Conservation (phyloP, 2,888 invertebrate species). For the Pheosia gnoma region DNA sequence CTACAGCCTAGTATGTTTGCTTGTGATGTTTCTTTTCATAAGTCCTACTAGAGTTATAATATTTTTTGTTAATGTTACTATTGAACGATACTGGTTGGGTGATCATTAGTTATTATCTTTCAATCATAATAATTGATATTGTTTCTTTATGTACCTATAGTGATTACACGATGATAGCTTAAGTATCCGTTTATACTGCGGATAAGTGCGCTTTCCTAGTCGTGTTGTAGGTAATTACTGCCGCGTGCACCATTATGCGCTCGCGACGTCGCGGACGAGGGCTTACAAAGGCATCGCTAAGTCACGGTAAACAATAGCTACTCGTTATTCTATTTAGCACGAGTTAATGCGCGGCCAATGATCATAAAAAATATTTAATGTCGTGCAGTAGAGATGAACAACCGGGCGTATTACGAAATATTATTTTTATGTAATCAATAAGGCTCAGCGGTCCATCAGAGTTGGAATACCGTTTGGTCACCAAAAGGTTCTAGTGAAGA, state of each 20-base stretch:
- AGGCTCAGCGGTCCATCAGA: too few species aligned
- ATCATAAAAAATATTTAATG: background rate
- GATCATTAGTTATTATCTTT: too few species aligned
- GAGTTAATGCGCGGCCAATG: background rate
- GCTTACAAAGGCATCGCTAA: conserved; percentile 2
- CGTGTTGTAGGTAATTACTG: background rate
- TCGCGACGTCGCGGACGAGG: background rate
- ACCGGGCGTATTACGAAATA: background rate
- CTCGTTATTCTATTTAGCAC: conserved; percentile 3
- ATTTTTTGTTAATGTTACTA: too few species aligned
- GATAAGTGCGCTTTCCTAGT: background rate
- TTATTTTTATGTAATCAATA: background rate
- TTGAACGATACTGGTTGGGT: too few species aligned
- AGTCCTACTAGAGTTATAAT: too few species aligned
- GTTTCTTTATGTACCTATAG: too few species aligned
- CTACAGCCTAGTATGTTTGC: too few species aligned
- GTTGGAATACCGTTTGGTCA: too few species aligned
- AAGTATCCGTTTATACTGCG: background rate
- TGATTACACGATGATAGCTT: background rate
- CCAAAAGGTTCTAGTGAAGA: too few species aligned
- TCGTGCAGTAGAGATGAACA: background rate
- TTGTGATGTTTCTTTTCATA: too few species aligned
- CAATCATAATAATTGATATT: too few species aligned
- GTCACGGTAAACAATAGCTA: conserved; percentile 4
- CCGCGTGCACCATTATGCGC: background rate